Conservation (phyloP, 1,140 invertebrate species). For the Micrasema longulum region DNA sequence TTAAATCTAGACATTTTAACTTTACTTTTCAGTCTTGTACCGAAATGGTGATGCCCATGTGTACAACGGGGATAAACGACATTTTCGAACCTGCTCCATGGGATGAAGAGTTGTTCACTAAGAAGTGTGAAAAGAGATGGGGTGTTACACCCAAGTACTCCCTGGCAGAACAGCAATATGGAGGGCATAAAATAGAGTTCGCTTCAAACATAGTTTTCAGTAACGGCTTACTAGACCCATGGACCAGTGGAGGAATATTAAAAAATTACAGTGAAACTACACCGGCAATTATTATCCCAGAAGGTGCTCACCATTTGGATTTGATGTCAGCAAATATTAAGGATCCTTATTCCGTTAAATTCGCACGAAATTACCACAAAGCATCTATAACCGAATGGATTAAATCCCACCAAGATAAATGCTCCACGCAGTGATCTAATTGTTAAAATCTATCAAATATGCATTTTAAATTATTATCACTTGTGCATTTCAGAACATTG, state of each 20-base stretch:
- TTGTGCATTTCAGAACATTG: too few species aligned
- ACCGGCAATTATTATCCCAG: constrained; percentile 83
- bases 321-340: constrained; percentile 76
- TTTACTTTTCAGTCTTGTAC: constrained; percentile 82
- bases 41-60: constrained; percentile 96
- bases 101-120: constrained; percentile 77
- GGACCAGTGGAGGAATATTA: constrained; percentile 91
- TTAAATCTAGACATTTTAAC: background rate
- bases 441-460: too few species aligned
- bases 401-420: constrained; percentile 39
- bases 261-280: constrained; percentile 76
- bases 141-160: constrained; percentile 75
- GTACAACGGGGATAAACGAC: constrained; percentile 79
- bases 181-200: constrained; percentile 75
- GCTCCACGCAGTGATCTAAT: too few species aligned
- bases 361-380: constrained; percentile 77
- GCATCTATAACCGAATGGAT: constrained; percentile 80
- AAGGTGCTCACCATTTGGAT: constrained; percentile 95
- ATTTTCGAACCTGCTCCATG: constrained; percentile 86
- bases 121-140: constrained; percentile 78
- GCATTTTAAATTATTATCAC: too few species aligned
- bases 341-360: constrained; percentile 79
- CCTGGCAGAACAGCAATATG: constrained; percentile 82
- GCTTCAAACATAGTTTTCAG: constrained; percentile 91
- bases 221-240: constrained; percentile 93